Evolutionary conservation across 2,113 vertebrate species (phyloP).

Genomic region (Donacobius atricapilla): DNA sequence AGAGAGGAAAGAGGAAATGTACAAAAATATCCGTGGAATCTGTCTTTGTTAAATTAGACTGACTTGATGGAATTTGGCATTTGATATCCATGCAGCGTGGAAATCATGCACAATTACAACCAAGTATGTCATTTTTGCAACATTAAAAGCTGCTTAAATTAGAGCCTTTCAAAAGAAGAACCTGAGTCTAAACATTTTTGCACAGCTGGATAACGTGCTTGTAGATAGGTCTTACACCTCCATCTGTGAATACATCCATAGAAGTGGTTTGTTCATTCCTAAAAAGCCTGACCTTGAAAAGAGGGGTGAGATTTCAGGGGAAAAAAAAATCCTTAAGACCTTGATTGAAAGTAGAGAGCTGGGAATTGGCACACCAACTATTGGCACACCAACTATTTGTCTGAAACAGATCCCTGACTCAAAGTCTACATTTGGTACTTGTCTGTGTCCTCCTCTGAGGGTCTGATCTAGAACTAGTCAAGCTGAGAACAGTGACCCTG

Average conservation of each 20-base stretch:
- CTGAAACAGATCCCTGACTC: neutral
- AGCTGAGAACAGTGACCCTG: neutral
- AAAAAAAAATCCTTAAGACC: neutral
- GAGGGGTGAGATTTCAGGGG: neutral
- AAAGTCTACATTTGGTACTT: neutral
- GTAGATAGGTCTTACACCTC: neutral
- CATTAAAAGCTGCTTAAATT: neutral
- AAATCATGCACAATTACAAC: neutral
- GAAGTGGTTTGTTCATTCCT: neutral
- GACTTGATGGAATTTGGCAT: conserved; percentile 52
- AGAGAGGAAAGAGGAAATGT: neutral
- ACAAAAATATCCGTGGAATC: conserved; percentile 68
- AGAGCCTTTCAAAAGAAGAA: neutral
- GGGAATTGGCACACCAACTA: neutral
- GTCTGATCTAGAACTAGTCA: neutral
- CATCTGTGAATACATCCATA: neutral
- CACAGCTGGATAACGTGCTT: neutral
- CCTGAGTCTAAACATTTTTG: neutral
- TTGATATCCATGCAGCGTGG: neutral
- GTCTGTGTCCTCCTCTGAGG: neutral
- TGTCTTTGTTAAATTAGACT: neutral
- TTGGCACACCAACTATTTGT: neutral
- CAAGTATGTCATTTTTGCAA: neutral
- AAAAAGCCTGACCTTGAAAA: neutral
- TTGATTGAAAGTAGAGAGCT: neutral